Conservation (phyloP, 2,113 vertebrate genomes). For the Psammodynastes pulverulentus region DNA sequence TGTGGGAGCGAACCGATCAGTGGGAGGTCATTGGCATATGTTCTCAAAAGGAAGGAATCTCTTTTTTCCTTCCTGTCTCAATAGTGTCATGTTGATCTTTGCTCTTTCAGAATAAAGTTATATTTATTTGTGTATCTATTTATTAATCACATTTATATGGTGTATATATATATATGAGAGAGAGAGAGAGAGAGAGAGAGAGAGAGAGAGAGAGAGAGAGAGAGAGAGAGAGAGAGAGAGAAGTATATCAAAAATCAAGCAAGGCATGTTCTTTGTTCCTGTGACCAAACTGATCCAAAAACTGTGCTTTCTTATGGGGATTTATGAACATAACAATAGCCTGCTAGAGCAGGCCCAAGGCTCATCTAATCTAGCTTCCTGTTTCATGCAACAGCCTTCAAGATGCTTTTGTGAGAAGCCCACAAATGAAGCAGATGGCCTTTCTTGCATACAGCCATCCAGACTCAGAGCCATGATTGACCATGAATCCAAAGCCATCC, state of each 20-base stretch:
- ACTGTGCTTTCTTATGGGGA: background rate
- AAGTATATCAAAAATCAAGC: background rate
- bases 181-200: too few relatives aligned
- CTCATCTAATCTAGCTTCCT: background rate
- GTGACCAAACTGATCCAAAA: background rate
- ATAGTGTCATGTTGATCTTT: background rate
- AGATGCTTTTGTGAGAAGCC: background rate
- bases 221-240: too few relatives aligned
- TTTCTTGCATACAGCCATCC: background rate
- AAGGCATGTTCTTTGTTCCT: background rate
- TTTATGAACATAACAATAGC: background rate
- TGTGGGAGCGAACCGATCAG: too few relatives aligned
- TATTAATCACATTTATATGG: too few relatives aligned
- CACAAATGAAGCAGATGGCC: background rate
- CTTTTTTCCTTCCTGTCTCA: background rate
- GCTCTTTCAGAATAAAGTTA: background rate
- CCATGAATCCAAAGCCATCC: background rate
- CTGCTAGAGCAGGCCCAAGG: background rate
- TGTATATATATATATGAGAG: too few relatives aligned
- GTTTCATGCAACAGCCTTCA: background rate
- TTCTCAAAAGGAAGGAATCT: background rate
- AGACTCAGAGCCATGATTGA: background rate
- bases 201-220: too few relatives aligned
- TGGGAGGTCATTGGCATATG: too few relatives aligned
- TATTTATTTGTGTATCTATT: background rate